These are phyloP conservation scores for Rhegmatorhina hoffmannsi DNA, from an alignment of 2,113 vertebrate species.

Conservation along the genomic window DNA sequence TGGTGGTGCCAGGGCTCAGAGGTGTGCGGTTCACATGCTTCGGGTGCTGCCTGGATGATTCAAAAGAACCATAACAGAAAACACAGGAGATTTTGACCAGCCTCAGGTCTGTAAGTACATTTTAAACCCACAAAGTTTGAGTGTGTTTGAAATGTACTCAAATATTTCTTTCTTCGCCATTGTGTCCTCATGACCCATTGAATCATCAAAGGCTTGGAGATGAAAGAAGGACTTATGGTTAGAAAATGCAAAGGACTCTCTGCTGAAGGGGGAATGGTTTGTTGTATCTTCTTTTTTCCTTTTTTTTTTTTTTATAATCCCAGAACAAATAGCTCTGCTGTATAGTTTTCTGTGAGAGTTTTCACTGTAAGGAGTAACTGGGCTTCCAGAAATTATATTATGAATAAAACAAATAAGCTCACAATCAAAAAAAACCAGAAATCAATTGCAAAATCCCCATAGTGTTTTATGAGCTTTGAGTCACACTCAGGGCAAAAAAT, in stretches of 20 bases:
- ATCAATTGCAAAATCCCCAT: constrained; percentile 16
- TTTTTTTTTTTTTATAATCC: constrained; percentile 6
- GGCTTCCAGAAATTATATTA: background rate
- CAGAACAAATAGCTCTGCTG: constrained; percentile 35
- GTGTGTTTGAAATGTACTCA: constrained; percentile 75
- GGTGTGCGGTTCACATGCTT: constrained; percentile 49
- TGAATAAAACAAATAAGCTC: constrained; percentile 24
- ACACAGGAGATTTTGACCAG: constrained; percentile 66
- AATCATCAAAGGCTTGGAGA: constrained; percentile 56
- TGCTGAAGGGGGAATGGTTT: constrained; percentile 49
- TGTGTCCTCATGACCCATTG: constrained; percentile 61
- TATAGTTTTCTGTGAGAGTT: constrained; percentile 23
- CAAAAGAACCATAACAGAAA: constrained; percentile 62
- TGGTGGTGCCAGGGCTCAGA: constrained; percentile 66
- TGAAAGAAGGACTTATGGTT: constrained; percentile 57
- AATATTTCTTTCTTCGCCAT: constrained; percentile 53
- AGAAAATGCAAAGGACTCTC: constrained; percentile 45
- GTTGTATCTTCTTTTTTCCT: background rate
- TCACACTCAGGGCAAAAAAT: background rate
- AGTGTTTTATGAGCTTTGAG: constrained; percentile 22
- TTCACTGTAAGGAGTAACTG: constrained; percentile 11
- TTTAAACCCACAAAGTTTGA: constrained; percentile 68
- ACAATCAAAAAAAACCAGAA: background rate
- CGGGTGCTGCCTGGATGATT: constrained; percentile 57
- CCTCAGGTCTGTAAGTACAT: constrained; percentile 58